Conservation (phyloP, 2,888 invertebrate genomes). For the Morpho deidamia region DNA sequence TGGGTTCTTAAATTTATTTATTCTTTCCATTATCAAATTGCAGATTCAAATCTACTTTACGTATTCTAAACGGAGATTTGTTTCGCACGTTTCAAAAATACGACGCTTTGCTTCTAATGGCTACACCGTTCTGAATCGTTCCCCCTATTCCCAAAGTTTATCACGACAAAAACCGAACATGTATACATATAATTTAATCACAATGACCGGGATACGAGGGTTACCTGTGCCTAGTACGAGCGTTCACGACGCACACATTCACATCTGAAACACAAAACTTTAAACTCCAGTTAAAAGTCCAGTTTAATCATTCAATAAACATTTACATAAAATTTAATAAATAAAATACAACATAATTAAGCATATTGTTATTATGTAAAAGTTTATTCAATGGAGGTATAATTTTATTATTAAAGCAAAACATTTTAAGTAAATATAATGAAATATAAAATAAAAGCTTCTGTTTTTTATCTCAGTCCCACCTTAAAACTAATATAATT, state of each 20-base stretch:
- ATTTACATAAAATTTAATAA: neutral
- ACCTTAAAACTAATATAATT: constrained; percentile 1
- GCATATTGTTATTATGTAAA: too few species aligned
- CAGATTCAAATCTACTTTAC: constrained; percentile 15
- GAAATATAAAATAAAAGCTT: too few species aligned
- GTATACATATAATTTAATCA: constrained; percentile 53
- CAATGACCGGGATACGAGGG: constrained; percentile 46
- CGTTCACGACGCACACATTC: constrained; percentile 3
- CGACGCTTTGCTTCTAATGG: constrained; percentile 2
- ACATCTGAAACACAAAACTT: neutral
- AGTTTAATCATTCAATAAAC: neutral
- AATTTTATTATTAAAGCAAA: too few species aligned
- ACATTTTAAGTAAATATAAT: too few species aligned
- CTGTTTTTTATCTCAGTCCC: too few species aligned
- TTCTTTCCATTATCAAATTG: constrained; percentile 21
- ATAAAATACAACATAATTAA: too few species aligned
- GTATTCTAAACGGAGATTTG: constrained; percentile 16
- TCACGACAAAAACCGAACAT: constrained; percentile 29
- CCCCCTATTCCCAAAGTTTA: constrained; percentile 43
- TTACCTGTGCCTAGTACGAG: constrained; percentile 59
- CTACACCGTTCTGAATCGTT: constrained; percentile 23
- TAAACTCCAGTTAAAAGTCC: neutral
- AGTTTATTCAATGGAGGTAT: too few species aligned
- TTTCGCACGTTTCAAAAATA: neutral
- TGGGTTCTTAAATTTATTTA: constrained; percentile 38